phyloP scores from a whole-genome alignment of 1,140 invertebrate genomes.

The Hycleus cichorii region DNA sequence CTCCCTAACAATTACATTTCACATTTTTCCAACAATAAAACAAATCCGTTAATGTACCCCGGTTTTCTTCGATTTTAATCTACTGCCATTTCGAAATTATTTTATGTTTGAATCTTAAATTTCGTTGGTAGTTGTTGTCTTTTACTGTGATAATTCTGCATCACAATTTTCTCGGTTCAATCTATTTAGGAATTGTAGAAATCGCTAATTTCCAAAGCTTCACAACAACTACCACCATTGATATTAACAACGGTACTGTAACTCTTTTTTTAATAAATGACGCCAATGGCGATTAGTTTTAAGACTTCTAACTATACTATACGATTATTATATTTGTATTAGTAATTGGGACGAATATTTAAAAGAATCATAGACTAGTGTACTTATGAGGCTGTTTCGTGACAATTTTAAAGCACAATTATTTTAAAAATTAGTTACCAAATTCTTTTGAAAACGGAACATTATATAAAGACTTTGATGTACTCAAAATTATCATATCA shows the following conservation, averaged over 20 bases:
- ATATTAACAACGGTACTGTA: conserved; percentile 2
- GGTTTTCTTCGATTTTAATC: background rate
- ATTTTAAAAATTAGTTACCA: too few species aligned
- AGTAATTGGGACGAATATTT: conserved; percentile 5
- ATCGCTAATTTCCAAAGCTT: too few species aligned
- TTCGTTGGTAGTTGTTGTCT: conserved; percentile 1
- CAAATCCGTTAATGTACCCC: background rate
- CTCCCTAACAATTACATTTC: conserved; percentile 62
- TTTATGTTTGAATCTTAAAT: too few species aligned
- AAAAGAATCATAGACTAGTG: conserved; percentile 2
- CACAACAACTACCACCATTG: conserved; percentile 8
- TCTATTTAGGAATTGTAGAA: too few species aligned
- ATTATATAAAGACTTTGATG: background rate
- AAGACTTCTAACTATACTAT: background rate
- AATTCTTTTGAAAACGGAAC: too few species aligned
- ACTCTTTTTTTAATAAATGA: conserved; percentile 4
- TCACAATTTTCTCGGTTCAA: too few species aligned
- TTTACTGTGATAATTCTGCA: conserved; percentile 4
- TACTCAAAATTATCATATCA: conserved; percentile 12
- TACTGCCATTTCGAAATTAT: background rate
- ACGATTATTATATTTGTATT: conserved; percentile 4
- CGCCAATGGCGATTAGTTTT: conserved; percentile 1
- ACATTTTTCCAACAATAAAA: conserved; percentile 35
- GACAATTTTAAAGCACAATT: too few species aligned
- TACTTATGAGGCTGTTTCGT: conserved; percentile 7